These are phyloP conservation scores for Stegana nigrithorax DNA, from an alignment of 2,888 invertebrate species.

Conservation along the genomic window DNA sequence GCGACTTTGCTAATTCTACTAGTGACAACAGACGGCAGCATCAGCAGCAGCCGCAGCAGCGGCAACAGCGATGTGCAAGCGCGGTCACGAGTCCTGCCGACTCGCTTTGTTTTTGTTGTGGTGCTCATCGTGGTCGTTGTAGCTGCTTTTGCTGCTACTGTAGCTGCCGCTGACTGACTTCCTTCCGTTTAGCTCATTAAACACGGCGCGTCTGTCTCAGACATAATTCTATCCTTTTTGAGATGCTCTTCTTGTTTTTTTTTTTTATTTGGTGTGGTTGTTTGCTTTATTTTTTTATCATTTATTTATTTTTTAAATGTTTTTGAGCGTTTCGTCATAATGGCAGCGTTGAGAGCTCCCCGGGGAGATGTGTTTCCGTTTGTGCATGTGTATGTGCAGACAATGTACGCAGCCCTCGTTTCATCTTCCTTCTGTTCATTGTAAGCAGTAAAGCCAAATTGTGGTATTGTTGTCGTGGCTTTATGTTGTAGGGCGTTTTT, in stretches of 20 bases:
- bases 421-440: background rate
- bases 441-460: constrained; percentile 11
- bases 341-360: constrained; percentile 55
- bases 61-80: no score
- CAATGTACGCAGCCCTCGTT: constrained; percentile 12
- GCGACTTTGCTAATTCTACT: constrained; percentile 1
- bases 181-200: constrained; percentile 65
- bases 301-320: constrained; percentile 36
- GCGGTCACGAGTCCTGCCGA: background rate
- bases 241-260: constrained; percentile 43
- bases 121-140: constrained; percentile 15
- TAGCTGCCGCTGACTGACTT: constrained; percentile 49
- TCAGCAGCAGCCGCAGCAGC: background rate
- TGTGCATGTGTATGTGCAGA: constrained; percentile 40
- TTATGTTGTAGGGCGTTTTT: background rate
- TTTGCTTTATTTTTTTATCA: constrained; percentile 34
- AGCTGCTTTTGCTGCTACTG: constrained; percentile 42
- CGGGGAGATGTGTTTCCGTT: constrained; percentile 52
- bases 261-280: constrained; percentile 15
- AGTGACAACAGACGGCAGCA: background rate
- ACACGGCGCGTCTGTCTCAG: constrained; percentile 43
- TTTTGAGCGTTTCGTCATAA: constrained; percentile 45
- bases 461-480: constrained; percentile 8
- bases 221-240: constrained; percentile 37
- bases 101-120: constrained; percentile 7